Evolutionary conservation across 2,888 invertebrate genomes (phyloP), one percentile per base, ranked within the genome.

Genomic region (Anticlea derivata): DNA sequence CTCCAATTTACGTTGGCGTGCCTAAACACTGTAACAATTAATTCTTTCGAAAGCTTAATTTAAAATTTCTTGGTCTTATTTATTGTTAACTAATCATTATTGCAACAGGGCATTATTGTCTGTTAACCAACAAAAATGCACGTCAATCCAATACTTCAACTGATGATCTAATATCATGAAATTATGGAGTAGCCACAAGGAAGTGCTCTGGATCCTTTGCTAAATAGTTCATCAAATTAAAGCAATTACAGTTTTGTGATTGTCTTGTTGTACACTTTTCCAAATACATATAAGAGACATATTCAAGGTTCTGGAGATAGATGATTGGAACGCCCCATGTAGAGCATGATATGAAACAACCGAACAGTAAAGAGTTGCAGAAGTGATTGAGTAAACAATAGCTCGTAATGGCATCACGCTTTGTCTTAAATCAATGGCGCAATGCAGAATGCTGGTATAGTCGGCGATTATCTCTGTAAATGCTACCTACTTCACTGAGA

Each of bases 321-420:
- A n/a, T 4, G 17, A 4, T 17, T 17, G 17, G 17, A 3, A 17
- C 4, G 17, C 2, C n/a, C n/a, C 17, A 17, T 17, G 2, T 17
- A 4, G 17, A 17, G 27, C 10, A 27, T 27, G 27, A 27, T 37
- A 24, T 23, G 24, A 37, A 34, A 17, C 20, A 44, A 5, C 17
- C 64, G 66, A 76, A 69, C 65, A 40, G 58, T 75, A 68, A 79
- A 72, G 73, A 60, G 66, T 77, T 80, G 76, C 79, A 76, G 75
- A 80, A 81, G 74, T 67, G 73, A 78, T 80, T 76, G 65, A 65
- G 75, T 69, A 78, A 82, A 88, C 87, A 87, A 87, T 88, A 70
- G 83, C 73, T 64, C 74, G 80, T 85, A 82, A 79, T 78, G 72
- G 76, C 73, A 78, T 79, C 74, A 78, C 67, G 73, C 73, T 78